Conservation (phyloP, 1,140 invertebrate genomes). For the Pseudomyrmex flavicornis region DNA sequence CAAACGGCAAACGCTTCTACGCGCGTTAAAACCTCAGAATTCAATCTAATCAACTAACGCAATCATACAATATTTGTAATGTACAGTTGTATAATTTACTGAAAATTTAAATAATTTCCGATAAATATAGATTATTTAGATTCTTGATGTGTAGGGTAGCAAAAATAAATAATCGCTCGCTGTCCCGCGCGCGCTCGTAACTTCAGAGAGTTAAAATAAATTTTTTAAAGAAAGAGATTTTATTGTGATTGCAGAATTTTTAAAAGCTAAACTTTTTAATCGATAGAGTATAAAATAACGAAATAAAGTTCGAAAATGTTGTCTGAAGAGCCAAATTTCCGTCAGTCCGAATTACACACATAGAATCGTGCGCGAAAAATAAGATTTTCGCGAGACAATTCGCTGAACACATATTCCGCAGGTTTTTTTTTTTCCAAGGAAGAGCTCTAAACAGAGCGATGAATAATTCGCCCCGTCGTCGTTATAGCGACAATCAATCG, state of each 20-base stretch:
- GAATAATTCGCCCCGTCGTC: slow-evolving; percentile 53
- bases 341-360: neutral
- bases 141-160: no score
- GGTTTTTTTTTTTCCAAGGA: slow-evolving; percentile 10
- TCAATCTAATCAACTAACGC: neutral
- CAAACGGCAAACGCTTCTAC: neutral
- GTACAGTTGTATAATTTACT: no score
- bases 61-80: neutral
- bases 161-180: no score
- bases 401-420: no score
- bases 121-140: no score
- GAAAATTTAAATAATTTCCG: no score
- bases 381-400: slow-evolving; percentile 9
- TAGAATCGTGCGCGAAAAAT: neutral
- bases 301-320: neutral
- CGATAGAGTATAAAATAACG: neutral
- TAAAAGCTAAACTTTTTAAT: neutral
- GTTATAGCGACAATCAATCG: slow-evolving; percentile 52
- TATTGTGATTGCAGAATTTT: neutral
- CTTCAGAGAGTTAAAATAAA: neutral
- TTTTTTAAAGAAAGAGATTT: neutral
- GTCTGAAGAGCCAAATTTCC: neutral
- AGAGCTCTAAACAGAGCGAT: slow-evolving; percentile 28
- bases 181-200: no score
- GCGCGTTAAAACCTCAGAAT: slow-evolving; percentile 6